Evolutionary conservation across 2,888 invertebrate genomes (phyloP), one percentile per base, ranked within the genome.

Genomic region (Mythimna impura): DNA sequence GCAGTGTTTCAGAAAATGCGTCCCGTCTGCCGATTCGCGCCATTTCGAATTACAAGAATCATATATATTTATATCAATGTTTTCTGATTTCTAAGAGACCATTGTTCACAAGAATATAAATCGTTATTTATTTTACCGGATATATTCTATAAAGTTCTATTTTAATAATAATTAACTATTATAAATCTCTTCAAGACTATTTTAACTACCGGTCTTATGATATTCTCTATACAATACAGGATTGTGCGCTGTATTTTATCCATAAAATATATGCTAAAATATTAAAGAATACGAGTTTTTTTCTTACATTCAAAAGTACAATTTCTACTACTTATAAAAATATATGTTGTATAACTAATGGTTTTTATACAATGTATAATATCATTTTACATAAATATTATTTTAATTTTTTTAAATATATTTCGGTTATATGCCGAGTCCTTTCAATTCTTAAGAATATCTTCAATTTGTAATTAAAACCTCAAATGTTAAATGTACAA

Each of bases 181-280:
- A 47, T 43, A 43, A 66, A 62, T 69, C 20, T 58, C 34, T 30
- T 55, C 85, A 87, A 87, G 80, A 87, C 64, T 69, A 85, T 86
- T 81, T 73, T 82, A 89, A 91, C 91, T 90, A 90, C 90, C 90
- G 86, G 82, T 72, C 84, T 85, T 92, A 86, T 87, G 86, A 88
- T 87, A 88, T 82, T 81, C 80, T 86, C 74, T 82, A 74, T 72
- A 78, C 5, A 67, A 52, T 25, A 65, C 66, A 67, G n/a, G 14
- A 17, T 71, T 52, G 22, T 40, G 55, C 40, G 4, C 30, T 58
- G 12, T 50, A 34, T 60, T 47, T 57, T n/a, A 62, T 55, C 17
- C 4, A 20, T 36, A 58, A 34, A 55, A 30, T 17, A 10, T 7
- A 43, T n/a, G 20, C 20, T 9, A 20, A 52, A 20, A 4, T 54